Conservation (phyloP, 2,888 invertebrate genomes). For the Mycalesis mineus region DNA sequence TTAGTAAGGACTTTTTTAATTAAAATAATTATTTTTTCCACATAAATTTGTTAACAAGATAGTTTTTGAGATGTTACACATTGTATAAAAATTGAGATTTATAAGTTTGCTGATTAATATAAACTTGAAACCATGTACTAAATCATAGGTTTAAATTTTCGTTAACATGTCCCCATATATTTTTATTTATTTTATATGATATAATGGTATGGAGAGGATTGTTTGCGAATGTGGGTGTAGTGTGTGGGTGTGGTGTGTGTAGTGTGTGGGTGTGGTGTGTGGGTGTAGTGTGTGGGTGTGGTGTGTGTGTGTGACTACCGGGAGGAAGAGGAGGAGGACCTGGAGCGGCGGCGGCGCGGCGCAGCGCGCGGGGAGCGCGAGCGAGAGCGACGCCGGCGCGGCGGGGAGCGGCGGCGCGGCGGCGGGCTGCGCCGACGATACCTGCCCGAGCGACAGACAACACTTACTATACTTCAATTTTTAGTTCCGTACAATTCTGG, state of each 20-base stretch:
- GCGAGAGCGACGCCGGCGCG: slow-evolving; percentile 79
- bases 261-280: slow-evolving; percentile 27
- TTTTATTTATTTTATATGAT: too few relatives aligned
- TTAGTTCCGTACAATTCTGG: too few relatives aligned
- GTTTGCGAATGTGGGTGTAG: slow-evolving; percentile 28
- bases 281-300: slow-evolving; percentile 24
- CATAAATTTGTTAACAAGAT: too few relatives aligned
- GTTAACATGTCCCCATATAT: too few relatives aligned
- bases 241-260: slow-evolving; percentile 25
- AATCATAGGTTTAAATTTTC: too few relatives aligned
- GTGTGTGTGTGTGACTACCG: slow-evolving; percentile 65
- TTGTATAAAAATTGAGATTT: too few relatives aligned
- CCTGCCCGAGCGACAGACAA: slow-evolving; percentile 38
- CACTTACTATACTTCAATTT: too few relatives aligned
- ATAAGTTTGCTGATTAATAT: too few relatives aligned
- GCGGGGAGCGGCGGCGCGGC: slow-evolving; percentile 77
- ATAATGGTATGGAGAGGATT: slow-evolving; percentile 10
- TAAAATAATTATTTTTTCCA: too few relatives aligned
- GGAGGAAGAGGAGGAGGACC: slow-evolving; percentile 86
- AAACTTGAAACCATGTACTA: too few relatives aligned
- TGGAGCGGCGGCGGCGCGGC: slow-evolving; percentile 83
- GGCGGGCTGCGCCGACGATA: slow-evolving; percentile 74
- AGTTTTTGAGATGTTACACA: too few relatives aligned
- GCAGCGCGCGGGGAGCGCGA: slow-evolving; percentile 80
- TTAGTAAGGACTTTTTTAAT: too few relatives aligned